Conservation (phyloP, 1,140 invertebrate genomes). For the Bilobella aurantiaca region DNA sequence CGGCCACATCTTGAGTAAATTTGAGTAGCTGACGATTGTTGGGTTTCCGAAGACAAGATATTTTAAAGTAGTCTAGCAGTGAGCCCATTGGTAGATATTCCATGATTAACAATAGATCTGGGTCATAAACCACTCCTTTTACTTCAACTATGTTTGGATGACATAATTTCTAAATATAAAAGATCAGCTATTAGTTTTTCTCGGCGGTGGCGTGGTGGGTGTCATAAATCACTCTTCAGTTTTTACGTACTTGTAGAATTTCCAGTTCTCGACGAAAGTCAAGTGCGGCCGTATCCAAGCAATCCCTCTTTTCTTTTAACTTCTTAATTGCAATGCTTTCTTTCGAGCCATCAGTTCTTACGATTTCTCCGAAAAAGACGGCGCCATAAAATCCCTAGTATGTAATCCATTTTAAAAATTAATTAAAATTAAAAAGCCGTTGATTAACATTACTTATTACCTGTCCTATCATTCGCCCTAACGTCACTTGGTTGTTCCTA, state of each 20-base stretch:
- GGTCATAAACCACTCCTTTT: constrained; percentile 63
- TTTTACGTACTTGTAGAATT: constrained; percentile 66
- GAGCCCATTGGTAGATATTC: constrained; percentile 73
- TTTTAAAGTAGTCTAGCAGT: constrained; percentile 63
- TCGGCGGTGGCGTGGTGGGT: no score
- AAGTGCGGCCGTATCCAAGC: constrained; percentile 16
- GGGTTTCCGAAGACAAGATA: constrained; percentile 47
- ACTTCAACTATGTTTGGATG: constrained; percentile 82
- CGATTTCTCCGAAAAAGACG: constrained; percentile 54
- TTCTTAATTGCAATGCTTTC: constrained; percentile 59
- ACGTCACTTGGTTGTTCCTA: constrained; percentile 31
- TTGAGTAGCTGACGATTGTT: constrained; percentile 54
- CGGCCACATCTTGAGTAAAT: constrained; percentile 67
- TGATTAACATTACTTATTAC: no score
- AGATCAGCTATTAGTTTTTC: not conserved
- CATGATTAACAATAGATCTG: constrained; percentile 71
- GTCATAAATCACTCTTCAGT: no score
- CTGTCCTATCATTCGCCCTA: constrained; percentile 52
- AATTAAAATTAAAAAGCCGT: constrained; percentile 1
- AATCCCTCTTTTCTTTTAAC: constrained; percentile 19
- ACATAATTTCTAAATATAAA: constrained; percentile 50
- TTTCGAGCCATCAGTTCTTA: constrained; percentile 43
- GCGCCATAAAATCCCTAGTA: constrained; percentile 58
- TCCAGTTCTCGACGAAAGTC: constrained; percentile 37
- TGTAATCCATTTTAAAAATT: constrained; percentile 11